phyloP scores from a whole-genome alignment of 2,888 invertebrate species.

The Tenthredo notha region DNA sequence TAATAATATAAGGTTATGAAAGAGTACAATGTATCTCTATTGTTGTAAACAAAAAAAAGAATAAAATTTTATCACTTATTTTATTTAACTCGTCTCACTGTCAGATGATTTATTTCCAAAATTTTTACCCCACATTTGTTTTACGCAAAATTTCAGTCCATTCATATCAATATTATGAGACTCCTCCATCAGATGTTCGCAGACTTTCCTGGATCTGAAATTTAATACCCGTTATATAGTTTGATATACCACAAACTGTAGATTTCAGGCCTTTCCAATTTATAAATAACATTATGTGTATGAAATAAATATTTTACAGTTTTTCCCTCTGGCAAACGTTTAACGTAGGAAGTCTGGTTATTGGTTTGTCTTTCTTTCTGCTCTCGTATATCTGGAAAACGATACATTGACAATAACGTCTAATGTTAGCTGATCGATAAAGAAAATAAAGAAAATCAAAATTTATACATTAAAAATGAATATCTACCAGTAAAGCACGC shows the following conservation, averaged over 20 bases:
- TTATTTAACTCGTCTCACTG: not conserved
- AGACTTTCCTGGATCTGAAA: conserved; percentile 27
- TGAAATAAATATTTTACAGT: conserved; percentile 24
- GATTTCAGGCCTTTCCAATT: not conserved
- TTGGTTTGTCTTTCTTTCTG: not conserved
- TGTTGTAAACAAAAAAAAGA: not conserved
- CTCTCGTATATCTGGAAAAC: conserved; percentile 48
- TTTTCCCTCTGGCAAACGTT: conserved; percentile 21
- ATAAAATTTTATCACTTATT: conserved; percentile 2
- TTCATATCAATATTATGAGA: conserved; percentile 57
- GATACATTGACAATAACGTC: not conserved
- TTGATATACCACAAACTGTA: not conserved
- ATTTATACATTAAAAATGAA: conserved; percentile 56
- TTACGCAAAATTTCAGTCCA: conserved; percentile 61
- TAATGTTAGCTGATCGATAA: not conserved
- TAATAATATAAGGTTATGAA: not conserved
- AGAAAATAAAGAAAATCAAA: not conserved
- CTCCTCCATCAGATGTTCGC: conserved; percentile 18
- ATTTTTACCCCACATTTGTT: conserved; percentile 52
- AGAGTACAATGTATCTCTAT: not conserved
- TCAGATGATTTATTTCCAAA: conserved; percentile 20
- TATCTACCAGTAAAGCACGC: conserved; percentile 79
- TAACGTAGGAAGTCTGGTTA: not conserved
- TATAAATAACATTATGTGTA: not conserved
- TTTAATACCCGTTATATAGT: not conserved